Conservation (phyloP, 2,113 vertebrate species). For the Manacus vitellinus region DNA sequence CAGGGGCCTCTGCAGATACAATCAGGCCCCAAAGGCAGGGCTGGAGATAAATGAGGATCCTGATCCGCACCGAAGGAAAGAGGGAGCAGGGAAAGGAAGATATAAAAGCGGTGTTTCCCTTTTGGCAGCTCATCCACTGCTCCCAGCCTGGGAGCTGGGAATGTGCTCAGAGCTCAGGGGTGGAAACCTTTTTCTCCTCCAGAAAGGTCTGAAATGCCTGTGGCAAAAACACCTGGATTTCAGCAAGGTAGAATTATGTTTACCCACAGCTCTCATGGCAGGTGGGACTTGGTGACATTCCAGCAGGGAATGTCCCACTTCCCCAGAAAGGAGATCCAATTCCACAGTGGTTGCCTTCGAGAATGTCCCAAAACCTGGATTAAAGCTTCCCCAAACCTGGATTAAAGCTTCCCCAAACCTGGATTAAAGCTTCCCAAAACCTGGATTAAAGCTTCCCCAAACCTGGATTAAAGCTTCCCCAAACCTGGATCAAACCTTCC, state of each 20-base stretch:
- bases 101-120: not conserved
- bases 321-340: not conserved
- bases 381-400: not conserved
- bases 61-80: not conserved
- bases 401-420: not conserved
- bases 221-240: not conserved
- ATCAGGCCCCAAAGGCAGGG: not conserved
- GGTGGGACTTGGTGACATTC: not conserved
- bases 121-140: not conserved
- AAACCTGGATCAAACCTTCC: not conserved
- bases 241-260: rapidly evolving
- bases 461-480: not conserved
- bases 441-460: not conserved
- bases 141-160: not conserved
- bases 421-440: not conserved
- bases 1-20: conserved; percentile 32
- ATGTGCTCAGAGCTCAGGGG: rapidly evolving
- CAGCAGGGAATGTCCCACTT: rapidly evolving
- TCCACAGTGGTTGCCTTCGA: rapidly evolving
- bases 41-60: not conserved
- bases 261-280: rapidly evolving
- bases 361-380: not conserved
- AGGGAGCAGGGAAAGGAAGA: not conserved
- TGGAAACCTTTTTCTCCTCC: not conserved
- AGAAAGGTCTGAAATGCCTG: not conserved